A percentile compares a stretch with the other conserved stretches of the same genome.
Evolutionary conservation across 2,888 invertebrate species (phyloP).

Genomic region (Parnassius apollo): DNA sequence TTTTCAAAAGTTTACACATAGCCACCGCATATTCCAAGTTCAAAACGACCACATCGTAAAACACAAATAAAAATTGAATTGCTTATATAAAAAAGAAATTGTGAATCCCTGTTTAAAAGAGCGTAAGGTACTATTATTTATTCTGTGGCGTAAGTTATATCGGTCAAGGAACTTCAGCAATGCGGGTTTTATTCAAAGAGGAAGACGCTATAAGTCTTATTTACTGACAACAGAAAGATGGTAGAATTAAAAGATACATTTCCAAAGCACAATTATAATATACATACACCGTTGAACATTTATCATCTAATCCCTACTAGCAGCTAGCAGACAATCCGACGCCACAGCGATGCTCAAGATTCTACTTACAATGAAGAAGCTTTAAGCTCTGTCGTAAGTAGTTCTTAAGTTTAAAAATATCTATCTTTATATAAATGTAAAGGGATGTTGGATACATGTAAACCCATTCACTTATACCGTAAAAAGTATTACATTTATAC

Average conservation of each 20-base stretch:
- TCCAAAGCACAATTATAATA: not conserved
- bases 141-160: not conserved
- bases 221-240: not conserved
- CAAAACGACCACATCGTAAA: too few relatives aligned
- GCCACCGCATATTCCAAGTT: too few relatives aligned
- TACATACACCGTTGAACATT: constrained; percentile 1
- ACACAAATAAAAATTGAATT: too few relatives aligned
- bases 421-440: not conserved
- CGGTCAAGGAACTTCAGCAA: not conserved
- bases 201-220: too few relatives aligned
- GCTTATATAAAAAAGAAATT: too few relatives aligned
- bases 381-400: not conserved
- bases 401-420: constrained; percentile 11
- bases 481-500: too few relatives aligned
- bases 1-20: too few relatives aligned
- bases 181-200: not conserved
- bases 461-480: too few relatives aligned
- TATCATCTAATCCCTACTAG: constrained; percentile 1
- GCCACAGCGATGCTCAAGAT: constrained; percentile 2
- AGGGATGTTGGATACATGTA: too few relatives aligned
- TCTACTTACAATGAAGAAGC: constrained; percentile 9
- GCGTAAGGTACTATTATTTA: too few relatives aligned
- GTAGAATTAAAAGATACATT: not conserved
- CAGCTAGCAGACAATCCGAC: constrained; percentile 19
- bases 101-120: too few relatives aligned